phyloP scores from a whole-genome alignment of 2,113 vertebrate species.

The Oryzias javanicus region DNA sequence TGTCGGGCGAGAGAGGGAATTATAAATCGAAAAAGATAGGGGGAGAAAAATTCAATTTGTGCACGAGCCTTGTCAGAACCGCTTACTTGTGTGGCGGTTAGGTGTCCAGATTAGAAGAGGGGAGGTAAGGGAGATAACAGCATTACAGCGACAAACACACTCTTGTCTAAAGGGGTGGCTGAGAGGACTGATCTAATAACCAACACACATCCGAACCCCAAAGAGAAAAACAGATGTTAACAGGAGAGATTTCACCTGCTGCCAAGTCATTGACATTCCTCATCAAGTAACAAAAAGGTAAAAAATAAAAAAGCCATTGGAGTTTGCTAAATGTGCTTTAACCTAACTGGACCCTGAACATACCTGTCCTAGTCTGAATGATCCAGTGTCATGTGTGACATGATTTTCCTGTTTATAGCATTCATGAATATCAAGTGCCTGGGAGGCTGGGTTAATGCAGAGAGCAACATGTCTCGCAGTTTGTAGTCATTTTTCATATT shows the following conservation, averaged over 20 bases:
- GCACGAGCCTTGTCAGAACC: constrained; percentile 65
- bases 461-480: constrained; percentile 17
- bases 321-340: background rate
- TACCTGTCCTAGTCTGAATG: background rate
- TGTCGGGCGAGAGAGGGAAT: constrained; percentile 51
- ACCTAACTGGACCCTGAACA: background rate
- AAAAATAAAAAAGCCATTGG: background rate
- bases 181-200: constrained; percentile 58
- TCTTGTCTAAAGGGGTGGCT: constrained; percentile 57
- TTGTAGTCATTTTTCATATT: constrained; percentile 51
- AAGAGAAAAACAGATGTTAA: constrained; percentile 41
- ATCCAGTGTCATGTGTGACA: background rate
- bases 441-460: constrained; percentile 17
- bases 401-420: too few species aligned
- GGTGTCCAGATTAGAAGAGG: constrained; percentile 64
- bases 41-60: constrained; percentile 70
- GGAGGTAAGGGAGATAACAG: constrained; percentile 55
- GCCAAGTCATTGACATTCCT: background rate
- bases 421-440: background rate
- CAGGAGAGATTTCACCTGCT: constrained; percentile 21
- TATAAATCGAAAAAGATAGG: constrained; percentile 67
- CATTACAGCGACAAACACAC: constrained; percentile 62
- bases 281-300: background rate
- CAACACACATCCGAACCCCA: constrained; percentile 43
- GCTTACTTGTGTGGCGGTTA: constrained; percentile 60